These are phyloP conservation scores for Euschistus heros DNA, from an alignment of 1,140 invertebrate genomes.

Conservation along the genomic window DNA sequence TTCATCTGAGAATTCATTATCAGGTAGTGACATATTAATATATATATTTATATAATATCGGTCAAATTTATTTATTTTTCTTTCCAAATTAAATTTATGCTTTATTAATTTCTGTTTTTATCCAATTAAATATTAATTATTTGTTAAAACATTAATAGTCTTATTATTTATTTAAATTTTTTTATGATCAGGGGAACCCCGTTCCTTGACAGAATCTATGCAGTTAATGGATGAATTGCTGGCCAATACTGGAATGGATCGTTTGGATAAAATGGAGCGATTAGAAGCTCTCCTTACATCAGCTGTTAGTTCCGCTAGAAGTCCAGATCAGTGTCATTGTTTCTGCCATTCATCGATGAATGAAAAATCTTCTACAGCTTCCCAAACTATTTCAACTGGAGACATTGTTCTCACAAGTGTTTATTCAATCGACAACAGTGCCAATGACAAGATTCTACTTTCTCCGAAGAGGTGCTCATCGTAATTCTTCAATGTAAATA, in stretches of 20 bases:
- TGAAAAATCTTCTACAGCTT: slow-evolving; percentile 40
- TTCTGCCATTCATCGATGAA: slow-evolving; percentile 26
- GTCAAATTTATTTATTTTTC: background rate
- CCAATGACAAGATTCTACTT: slow-evolving; percentile 1
- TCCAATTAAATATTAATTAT: background rate
- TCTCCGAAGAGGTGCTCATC: background rate
- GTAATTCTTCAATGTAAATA: background rate
- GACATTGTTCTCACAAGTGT: slow-evolving; percentile 86
- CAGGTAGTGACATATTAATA: no score
- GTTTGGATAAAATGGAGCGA: slow-evolving; percentile 75
- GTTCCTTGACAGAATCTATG: slow-evolving; percentile 83
- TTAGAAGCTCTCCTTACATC: slow-evolving; percentile 67
- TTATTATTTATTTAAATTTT: background rate
- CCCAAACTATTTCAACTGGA: slow-evolving; percentile 82
- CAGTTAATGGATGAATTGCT: slow-evolving; percentile 77
- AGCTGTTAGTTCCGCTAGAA: slow-evolving; percentile 47
- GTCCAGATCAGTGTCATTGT: slow-evolving; percentile 23
- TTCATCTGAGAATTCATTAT: slow-evolving; percentile 51
- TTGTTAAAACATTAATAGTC: no score
- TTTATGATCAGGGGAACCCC: slow-evolving; percentile 39
- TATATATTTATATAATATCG: no score
- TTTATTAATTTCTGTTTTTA: background rate
- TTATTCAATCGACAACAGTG: slow-evolving; percentile 32
- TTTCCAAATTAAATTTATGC: background rate
- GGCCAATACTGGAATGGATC: slow-evolving; percentile 70